Percentiles rank a stretch among this genome's conserved stretches.
phyloP scores from a whole-genome alignment of 2,113 vertebrate species.

The Ailuropoda melanoleuca region DNA sequence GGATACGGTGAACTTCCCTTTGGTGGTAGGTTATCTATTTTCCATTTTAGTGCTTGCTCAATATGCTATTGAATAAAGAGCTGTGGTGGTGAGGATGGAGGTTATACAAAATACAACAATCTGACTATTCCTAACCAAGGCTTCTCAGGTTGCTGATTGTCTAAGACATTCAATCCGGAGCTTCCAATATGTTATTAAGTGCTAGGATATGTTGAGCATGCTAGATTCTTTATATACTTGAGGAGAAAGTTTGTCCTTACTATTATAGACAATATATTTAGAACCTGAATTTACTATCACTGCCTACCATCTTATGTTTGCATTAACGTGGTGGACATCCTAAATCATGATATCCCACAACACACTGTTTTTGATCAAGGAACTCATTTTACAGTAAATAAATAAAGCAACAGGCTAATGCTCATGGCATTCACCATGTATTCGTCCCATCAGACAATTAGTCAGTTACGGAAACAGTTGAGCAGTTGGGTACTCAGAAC shows the following conservation, averaged over 20 bases:
- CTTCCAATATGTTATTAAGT: background rate
- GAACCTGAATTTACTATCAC: background rate
- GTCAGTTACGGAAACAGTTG: background rate
- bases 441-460: background rate
- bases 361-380: background rate
- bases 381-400: background rate
- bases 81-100: background rate
- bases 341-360: background rate
- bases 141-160: background rate
- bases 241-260: background rate
- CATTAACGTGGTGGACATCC: background rate
- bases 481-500: background rate
- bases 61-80: background rate
- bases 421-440: background rate
- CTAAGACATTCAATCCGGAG: background rate
- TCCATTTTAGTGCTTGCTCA: background rate
- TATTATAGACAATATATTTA: background rate
- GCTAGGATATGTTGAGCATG: background rate
- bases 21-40: background rate
- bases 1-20: background rate
- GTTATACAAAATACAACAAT: background rate
- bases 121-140: background rate
- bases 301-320: background rate
- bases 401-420: background rate
- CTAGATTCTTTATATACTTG: background rate